Percentiles rank a stretch among this genome's conserved stretches.
Evolutionary conservation across 2,888 invertebrate genomes (phyloP).

Genomic region (Mayetiola destructor): DNA sequence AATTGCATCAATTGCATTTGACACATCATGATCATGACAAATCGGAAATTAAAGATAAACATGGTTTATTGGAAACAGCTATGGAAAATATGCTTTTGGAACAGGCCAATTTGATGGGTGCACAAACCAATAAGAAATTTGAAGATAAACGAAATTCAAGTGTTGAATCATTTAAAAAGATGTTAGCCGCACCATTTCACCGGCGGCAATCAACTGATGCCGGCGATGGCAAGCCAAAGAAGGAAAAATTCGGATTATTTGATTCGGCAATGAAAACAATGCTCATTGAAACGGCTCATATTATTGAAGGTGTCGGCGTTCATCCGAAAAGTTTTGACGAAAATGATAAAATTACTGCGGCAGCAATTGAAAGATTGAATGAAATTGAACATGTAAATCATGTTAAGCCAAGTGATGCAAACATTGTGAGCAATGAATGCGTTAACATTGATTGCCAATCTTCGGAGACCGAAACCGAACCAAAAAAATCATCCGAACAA

Average conservation of each 20-base stretch:
- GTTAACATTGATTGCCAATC: not conserved
- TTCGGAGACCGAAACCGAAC: not conserved
- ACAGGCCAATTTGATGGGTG: slow-evolving; percentile 28
- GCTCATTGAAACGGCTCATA: slow-evolving; percentile 40
- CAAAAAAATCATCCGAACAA: not conserved
- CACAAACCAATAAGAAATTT: slow-evolving; percentile 23
- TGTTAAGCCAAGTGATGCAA: not conserved
- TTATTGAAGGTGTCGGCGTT: slow-evolving; percentile 23
- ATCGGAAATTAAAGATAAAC: slow-evolving; percentile 19
- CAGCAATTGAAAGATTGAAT: not conserved
- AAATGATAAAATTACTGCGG: not conserved
- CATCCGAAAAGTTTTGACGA: slow-evolving; percentile 1
- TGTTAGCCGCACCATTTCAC: slow-evolving; percentile 20
- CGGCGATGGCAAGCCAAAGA: slow-evolving; percentile 20
- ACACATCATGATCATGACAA: not conserved
- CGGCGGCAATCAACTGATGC: slow-evolving; percentile 14
- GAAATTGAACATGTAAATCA: not conserved
- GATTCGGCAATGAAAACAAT: slow-evolving; percentile 44
- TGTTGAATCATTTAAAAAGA: slow-evolving; percentile 28
- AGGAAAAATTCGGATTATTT: slow-evolving; percentile 33
- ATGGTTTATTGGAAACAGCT: slow-evolving; percentile 28
- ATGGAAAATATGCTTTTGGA: slow-evolving; percentile 31
- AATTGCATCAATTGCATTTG: slow-evolving; percentile 16
- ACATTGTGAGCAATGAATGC: not conserved
- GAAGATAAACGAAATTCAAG: slow-evolving; percentile 31